Percentiles rank a stretch among this genome's conserved stretches.
Evolutionary conservation across 2,888 invertebrate genomes (phyloP).

Genomic region (Leucania comma): DNA sequence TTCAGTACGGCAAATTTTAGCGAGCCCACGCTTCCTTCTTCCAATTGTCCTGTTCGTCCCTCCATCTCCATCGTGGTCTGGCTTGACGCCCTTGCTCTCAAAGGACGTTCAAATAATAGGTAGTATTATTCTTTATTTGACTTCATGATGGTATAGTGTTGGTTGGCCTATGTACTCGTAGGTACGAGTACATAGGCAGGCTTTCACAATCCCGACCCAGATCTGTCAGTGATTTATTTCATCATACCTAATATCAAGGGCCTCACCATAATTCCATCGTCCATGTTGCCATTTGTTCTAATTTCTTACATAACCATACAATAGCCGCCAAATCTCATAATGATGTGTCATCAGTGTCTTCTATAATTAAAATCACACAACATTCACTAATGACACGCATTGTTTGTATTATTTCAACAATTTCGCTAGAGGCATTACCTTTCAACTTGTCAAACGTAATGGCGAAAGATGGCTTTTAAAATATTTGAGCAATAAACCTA

Average conservation of each 20-base stretch:
- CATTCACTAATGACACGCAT: constrained; percentile 32
- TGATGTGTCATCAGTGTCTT: constrained; percentile 8
- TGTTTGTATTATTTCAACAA: constrained; percentile 38
- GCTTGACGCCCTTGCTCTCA: too few relatives aligned
- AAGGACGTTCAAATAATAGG: too few relatives aligned
- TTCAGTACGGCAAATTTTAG: too few relatives aligned
- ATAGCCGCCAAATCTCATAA: background rate
- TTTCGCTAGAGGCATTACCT: constrained; percentile 31
- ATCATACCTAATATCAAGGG: background rate
- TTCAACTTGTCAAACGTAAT: constrained; percentile 29
- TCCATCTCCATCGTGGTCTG: too few relatives aligned
- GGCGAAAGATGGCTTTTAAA: constrained; percentile 42
- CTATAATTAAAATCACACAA: constrained; percentile 35
- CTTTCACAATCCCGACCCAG: background rate
- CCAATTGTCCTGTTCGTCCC: too few relatives aligned
- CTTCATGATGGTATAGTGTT: too few relatives aligned
- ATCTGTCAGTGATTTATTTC: constrained; percentile 1
- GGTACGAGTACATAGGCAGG: too few relatives aligned
- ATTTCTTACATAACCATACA: constrained; percentile 10
- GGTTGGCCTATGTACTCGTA: too few relatives aligned
- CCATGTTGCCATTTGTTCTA: background rate
- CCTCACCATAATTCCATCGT: background rate
- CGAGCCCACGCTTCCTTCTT: too few relatives aligned
- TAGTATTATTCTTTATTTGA: too few relatives aligned
- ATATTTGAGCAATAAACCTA: constrained; percentile 43